Evolutionary conservation across 2,113 vertebrate species (phyloP).

Genomic region (Microcebus murinus): DNA sequence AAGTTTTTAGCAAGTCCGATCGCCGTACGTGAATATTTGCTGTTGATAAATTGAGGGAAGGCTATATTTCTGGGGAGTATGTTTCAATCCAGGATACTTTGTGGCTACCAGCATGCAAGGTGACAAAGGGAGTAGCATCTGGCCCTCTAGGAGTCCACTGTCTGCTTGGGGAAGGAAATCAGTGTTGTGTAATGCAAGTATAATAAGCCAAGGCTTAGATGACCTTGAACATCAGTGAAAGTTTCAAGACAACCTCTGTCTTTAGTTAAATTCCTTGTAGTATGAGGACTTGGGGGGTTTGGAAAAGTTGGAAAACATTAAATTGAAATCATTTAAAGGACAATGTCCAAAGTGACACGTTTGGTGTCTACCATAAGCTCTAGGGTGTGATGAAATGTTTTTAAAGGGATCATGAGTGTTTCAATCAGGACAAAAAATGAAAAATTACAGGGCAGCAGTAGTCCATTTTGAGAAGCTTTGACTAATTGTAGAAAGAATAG

Average conservation of each 20-base stretch:
- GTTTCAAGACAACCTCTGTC: neutral
- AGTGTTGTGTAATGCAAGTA: neutral
- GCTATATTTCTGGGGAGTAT: neutral
- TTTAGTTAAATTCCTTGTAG: constrained; percentile 1
- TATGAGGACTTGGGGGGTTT: neutral
- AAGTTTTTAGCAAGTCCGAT: neutral
- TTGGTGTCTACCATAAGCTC: constrained; percentile 23
- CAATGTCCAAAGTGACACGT: neutral
- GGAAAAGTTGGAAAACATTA: constrained; percentile 53
- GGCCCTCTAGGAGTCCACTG: neutral
- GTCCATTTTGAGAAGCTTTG: constrained; percentile 64
- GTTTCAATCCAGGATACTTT: neutral
- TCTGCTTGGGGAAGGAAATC: neutral
- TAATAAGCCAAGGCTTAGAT: neutral
- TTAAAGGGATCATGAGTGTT: constrained; percentile 56
- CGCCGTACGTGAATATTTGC: neutral
- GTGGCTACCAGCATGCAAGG: neutral
- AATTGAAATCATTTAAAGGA: constrained; percentile 53
- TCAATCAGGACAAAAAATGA: constrained; percentile 58
- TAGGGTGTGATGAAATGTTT: constrained; percentile 62
- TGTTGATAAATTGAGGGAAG: neutral
- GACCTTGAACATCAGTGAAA: neutral
- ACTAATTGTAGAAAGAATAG: constrained; percentile 66
- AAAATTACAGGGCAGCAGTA: constrained; percentile 51
- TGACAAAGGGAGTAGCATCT: neutral